Base-by-base conservation (phyloP, 1,140 invertebrate genomes). In the Campoletis sonorensis region DNA sequence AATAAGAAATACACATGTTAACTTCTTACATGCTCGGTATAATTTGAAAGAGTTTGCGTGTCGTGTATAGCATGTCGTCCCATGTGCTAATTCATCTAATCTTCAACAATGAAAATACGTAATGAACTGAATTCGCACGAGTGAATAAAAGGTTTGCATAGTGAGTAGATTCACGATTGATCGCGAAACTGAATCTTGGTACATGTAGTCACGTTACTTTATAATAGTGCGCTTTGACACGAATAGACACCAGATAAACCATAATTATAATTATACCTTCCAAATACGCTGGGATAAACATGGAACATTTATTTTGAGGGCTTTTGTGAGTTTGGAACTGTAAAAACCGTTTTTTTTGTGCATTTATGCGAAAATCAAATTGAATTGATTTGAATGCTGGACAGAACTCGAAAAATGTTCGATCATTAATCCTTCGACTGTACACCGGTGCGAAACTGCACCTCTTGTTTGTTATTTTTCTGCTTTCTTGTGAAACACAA, bases 71-170 rank as follows among this genome's bases (percentile, higher is more conserved):
- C 45, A 18, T 45, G 8, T 75, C 45, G 45, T 51, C 72, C 72
- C 45, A 75, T 75, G 70, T 72, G 70, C 70, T 72, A 72, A 49
- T 75, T 77, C 27, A 70, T 70, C 54, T 30, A 64, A 21, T 77
- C 54, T 64, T 77, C 30, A 77, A 77, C 75, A 77, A 77, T 77
- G 75, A 77, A 77, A 77, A 77, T 77, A 64, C 13, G 61, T 77
- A 75, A 64, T 77, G 54, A 61, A 77, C 26, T 77, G 54, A 64
- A 61, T 77, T 77, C 75, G 75, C 75, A 77, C 75, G 75, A 77
- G 51, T 77, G 51, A 37, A 77, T 77, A 27, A 37, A 77, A 70
- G 30, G 13, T 33, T 4, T 33, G 54, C 16, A 64, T 18, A 21
- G 75, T 37, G 75, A 7, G 21, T 23, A 16, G n/a, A 26, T 64